Conservation (phyloP, 2,113 vertebrate species). For the Pterocles gutturalis region DNA sequence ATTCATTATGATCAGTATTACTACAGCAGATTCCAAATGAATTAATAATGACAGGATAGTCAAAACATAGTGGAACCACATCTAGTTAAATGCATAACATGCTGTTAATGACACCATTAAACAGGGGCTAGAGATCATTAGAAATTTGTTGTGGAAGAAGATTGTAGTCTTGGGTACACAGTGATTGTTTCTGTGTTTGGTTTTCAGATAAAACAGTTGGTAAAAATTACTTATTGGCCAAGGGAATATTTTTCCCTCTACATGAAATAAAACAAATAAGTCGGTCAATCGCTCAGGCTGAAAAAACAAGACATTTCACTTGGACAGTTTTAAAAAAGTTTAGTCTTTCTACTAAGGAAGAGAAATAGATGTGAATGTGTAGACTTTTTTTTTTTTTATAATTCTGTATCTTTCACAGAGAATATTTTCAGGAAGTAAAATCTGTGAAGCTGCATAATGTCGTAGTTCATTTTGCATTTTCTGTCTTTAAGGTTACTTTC, state of each 20-base stretch:
- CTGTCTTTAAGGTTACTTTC: not conserved
- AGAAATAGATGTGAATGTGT: not conserved
- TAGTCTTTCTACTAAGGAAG: not conserved
- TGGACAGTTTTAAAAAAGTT: not conserved
- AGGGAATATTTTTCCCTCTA: not conserved
- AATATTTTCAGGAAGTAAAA: not conserved
- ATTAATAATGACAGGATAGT: slow-evolving; percentile 60
- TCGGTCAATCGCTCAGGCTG: not conserved
- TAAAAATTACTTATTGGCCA: not conserved
- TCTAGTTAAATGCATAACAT: not conserved
- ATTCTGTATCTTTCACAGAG: not conserved
- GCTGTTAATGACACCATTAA: not conserved
- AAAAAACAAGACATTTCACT: not conserved
- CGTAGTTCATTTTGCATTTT: not conserved
- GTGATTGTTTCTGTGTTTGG: not conserved
- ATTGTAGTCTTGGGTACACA: not conserved
- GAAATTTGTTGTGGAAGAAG: not conserved
- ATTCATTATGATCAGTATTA: slow-evolving; percentile 23
- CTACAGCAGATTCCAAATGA: slow-evolving; percentile 37
- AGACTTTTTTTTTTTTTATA: not conserved
- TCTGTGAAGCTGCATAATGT: not conserved
- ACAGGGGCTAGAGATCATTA: not conserved
- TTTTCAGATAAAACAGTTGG: not conserved
- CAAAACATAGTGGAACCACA: slow-evolving; percentile 28
- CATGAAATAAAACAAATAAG: not conserved